Evolutionary conservation across 2,113 vertebrate species (phyloP).

Genomic region (Gobio gobio): DNA sequence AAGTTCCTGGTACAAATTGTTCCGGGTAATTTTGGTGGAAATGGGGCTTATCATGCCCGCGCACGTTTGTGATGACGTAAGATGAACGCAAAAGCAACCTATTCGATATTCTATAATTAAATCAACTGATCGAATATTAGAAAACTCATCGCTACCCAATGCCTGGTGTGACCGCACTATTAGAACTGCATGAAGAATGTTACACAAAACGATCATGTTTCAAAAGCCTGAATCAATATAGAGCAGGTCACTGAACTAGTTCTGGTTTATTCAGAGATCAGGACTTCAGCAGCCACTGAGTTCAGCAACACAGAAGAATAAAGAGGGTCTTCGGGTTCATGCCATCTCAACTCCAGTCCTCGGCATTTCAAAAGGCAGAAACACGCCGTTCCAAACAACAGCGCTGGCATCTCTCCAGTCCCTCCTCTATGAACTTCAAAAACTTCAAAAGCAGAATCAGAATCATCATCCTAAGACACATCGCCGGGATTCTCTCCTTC

Average conservation of each 20-base stretch:
- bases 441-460: conserved; percentile 20
- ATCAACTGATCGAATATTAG: too few species aligned
- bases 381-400: neutral
- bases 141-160: too few species aligned
- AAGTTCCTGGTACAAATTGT: too few species aligned
- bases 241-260: neutral
- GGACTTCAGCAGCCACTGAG: neutral
- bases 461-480: conserved; percentile 1
- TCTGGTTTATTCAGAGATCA: neutral
- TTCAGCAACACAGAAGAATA: neutral
- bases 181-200: neutral
- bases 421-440: conserved; percentile 18
- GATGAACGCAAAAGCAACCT: too few species aligned
- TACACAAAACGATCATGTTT: neutral
- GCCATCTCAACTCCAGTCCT: conserved; percentile 9
- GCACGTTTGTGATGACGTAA: too few species aligned
- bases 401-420: conserved; percentile 5
- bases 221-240: neutral
- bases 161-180: too few species aligned
- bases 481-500: neutral
- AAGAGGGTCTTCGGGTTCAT: neutral
- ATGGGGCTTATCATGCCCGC: too few species aligned
- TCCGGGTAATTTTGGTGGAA: too few species aligned
- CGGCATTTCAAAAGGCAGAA: neutral
- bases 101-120: too few species aligned